Evolutionary conservation across 2,888 invertebrate genomes (phyloP).

Genomic region (Noctua comes): DNA sequence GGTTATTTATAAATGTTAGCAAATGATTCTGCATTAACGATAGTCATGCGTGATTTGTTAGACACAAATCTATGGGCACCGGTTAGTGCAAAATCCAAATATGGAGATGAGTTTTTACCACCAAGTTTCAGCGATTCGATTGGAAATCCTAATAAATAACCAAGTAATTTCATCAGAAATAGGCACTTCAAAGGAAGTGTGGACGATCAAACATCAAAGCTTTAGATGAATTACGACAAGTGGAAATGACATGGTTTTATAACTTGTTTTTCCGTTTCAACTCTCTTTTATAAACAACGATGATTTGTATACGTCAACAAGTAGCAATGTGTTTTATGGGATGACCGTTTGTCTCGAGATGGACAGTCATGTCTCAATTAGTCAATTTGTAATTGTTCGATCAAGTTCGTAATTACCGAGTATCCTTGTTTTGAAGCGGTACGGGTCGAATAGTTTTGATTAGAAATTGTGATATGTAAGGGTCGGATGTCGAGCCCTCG

Average conservation of each 20-base stretch:
- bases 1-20: constrained; percentile 37
- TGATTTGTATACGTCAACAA: constrained; percentile 65
- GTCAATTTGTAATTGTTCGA: constrained; percentile 25
- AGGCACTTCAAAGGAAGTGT: constrained; percentile 68
- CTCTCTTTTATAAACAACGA: constrained; percentile 69
- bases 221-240: constrained; percentile 69
- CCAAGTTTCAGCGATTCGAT: constrained; percentile 8
- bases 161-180: constrained; percentile 53
- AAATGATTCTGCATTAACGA: constrained; percentile 17
- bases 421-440: constrained; percentile 44
- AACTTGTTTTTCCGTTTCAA: constrained; percentile 71
- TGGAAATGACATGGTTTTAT: constrained; percentile 70
- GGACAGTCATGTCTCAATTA: constrained; percentile 28
- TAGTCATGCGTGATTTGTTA: neutral
- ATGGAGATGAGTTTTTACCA: neutral
- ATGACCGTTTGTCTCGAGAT: constrained; percentile 36
- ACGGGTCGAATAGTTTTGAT: constrained; percentile 62
- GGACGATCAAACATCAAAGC: constrained; percentile 75
- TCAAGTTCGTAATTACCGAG: constrained; percentile 34
- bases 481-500: constrained; percentile 72
- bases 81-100: neutral
- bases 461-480: constrained; percentile 65
- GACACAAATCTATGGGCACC: neutral
- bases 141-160: constrained; percentile 11
- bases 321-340: constrained; percentile 60